Conservation (phyloP, 1,140 invertebrate species). For the Orius insidiosus region DNA sequence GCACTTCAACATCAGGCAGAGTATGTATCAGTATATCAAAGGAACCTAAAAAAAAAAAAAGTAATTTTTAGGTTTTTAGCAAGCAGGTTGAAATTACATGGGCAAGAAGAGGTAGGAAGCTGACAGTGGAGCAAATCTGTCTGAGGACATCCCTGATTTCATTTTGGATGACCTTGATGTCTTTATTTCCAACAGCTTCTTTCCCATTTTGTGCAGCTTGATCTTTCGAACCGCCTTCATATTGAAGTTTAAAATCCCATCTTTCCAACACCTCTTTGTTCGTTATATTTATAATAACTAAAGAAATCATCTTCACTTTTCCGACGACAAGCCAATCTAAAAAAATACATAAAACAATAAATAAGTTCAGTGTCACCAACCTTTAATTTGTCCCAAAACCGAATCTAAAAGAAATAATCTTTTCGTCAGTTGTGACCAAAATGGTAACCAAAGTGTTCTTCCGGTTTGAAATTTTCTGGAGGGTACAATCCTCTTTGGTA, state of each 20-base stretch:
- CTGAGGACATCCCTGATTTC: constrained; percentile 82
- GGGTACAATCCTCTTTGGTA: constrained; percentile 96
- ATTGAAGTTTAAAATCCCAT: constrained; percentile 91
- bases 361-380: too few species aligned
- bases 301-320: constrained; percentile 71
- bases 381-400: constrained; percentile 73
- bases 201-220: constrained; percentile 31
- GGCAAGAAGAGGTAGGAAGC: constrained; percentile 42
- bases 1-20: constrained; percentile 63
- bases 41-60: constrained; percentile 55
- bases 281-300: constrained; percentile 78
- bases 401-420: constrained; percentile 75
- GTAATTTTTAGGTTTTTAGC: too few species aligned
- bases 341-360: too few species aligned
- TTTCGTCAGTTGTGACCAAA: constrained; percentile 74
- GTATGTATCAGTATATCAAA: constrained; percentile 76
- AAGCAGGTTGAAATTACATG: too few species aligned
- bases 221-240: too few species aligned
- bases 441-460: constrained; percentile 88
- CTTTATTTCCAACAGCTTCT: constrained; percentile 32
- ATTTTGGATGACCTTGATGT: constrained; percentile 72
- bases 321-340: constrained; percentile 74
- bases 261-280: constrained; percentile 87
- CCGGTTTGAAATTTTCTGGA: constrained; percentile 68
- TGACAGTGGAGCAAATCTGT: constrained; percentile 64